Percentiles rank a stretch among this genome's conserved stretches.
These are phyloP conservation scores for Megaceryle alcyon DNA, from an alignment of 2,797 vertebrate genomes.

Conservation along the genomic window DNA sequence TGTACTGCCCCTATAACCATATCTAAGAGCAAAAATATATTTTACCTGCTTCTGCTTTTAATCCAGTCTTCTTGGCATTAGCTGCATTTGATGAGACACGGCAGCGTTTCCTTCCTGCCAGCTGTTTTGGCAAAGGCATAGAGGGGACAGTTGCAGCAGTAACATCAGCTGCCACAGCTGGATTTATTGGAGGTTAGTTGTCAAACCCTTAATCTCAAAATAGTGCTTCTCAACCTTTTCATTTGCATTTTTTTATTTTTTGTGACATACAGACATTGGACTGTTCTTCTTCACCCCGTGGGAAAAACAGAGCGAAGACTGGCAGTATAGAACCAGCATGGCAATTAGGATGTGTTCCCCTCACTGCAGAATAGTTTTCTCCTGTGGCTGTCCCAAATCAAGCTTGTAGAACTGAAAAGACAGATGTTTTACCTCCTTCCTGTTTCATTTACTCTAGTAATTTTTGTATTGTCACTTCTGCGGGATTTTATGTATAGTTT, in stretches of 20 bases:
- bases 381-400: neutral
- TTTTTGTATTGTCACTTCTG: neutral
- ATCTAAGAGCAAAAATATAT: neutral
- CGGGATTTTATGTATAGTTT: neutral
- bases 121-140: slow-evolving; percentile 49
- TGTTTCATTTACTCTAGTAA: neutral
- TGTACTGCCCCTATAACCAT: neutral
- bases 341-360: neutral
- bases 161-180: slow-evolving; percentile 52
- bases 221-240: slow-evolving; percentile 10
- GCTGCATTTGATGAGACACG: neutral
- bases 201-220: slow-evolving; percentile 5
- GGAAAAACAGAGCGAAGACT: neutral
- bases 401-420: neutral
- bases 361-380: neutral
- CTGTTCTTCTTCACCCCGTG: neutral
- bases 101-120: slow-evolving; percentile 61
- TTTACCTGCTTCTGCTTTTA: slow-evolving; percentile 54
- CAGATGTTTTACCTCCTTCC: neutral
- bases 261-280: neutral
- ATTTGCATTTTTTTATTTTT: neutral
- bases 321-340: neutral
- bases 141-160: neutral
- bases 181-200: slow-evolving; percentile 42
- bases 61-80: slow-evolving; percentile 18